These are phyloP conservation scores for Andrena flavipes DNA, from an alignment of 2,888 invertebrate genomes.

Conservation along the genomic window DNA sequence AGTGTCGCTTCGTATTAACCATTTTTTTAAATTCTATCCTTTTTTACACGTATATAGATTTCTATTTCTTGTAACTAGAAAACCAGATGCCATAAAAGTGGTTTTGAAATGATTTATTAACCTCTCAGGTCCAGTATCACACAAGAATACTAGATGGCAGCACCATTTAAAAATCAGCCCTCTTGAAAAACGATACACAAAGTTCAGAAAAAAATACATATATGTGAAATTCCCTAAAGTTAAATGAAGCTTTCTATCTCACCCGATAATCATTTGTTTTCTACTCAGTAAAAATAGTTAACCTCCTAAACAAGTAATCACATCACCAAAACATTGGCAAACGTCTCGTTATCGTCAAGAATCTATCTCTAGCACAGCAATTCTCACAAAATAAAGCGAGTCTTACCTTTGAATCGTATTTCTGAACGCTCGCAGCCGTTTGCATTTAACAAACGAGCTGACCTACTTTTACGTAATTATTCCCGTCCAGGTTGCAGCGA, in stretches of 20 bases:
- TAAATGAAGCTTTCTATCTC: too few relatives aligned
- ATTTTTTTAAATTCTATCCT: not conserved
- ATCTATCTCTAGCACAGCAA: not conserved
- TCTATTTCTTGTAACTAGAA: not conserved
- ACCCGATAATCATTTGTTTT: too few relatives aligned
- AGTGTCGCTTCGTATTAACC: not conserved
- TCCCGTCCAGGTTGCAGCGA: conserved; percentile 21
- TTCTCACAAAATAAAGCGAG: not conserved
- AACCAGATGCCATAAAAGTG: not conserved
- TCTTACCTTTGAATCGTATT: not conserved
- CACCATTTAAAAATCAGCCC: not conserved
- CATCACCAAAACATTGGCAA: too few relatives aligned
- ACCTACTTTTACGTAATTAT: conserved; percentile 37
- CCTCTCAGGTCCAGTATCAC: too few relatives aligned
- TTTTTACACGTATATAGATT: too few relatives aligned
- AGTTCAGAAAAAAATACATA: not conserved
- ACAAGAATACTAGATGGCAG: conserved; percentile 15
- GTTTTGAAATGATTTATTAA: not conserved
- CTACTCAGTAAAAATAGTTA: too few relatives aligned
- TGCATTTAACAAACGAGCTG: not conserved
- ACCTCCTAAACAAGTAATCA: too few relatives aligned
- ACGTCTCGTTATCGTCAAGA: too few relatives aligned
- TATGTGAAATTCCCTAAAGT: not conserved
- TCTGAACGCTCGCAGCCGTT: not conserved
- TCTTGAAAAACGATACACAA: not conserved